Conservation (phyloP, 1,140 invertebrate genomes). For the Protaetia brevitarsis region DNA sequence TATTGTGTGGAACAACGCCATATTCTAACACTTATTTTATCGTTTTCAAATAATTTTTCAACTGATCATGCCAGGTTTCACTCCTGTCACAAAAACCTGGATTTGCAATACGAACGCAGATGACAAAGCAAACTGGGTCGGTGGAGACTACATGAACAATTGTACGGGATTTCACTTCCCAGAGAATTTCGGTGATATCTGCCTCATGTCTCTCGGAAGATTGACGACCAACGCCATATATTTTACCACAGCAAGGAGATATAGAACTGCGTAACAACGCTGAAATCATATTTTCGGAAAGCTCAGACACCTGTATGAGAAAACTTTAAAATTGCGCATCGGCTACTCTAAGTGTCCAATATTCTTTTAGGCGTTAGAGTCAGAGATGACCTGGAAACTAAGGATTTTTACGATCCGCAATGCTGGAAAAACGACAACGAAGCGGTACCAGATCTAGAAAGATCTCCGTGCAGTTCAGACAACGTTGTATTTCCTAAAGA, state of each 20-base stretch:
- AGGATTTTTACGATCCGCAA: not conserved
- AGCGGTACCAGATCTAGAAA: not conserved
- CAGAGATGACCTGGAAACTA: not conserved
- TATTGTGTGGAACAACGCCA: too few relatives aligned
- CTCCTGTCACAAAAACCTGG: conserved; percentile 6
- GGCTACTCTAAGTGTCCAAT: not conserved
- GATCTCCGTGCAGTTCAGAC: not conserved
- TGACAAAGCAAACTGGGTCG: not conserved
- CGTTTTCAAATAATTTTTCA: too few relatives aligned
- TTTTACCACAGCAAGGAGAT: not conserved
- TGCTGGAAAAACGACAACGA: not conserved
- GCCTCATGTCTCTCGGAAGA: not conserved
- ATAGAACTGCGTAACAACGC: not conserved
- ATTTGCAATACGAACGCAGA: not conserved
- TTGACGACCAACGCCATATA: not conserved
- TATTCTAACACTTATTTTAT: too few relatives aligned
- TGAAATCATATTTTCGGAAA: not conserved
- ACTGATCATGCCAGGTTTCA: too few relatives aligned
- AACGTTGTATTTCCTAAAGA: not conserved
- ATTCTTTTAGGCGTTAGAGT: not conserved
- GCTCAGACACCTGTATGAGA: not conserved
- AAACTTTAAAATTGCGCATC: not conserved
- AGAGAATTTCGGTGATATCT: not conserved
- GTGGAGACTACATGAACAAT: not conserved
- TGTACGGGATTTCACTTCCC: conserved; percentile 5